Conservation (phyloP, 2,888 invertebrate genomes). For the Byasa hedistus region DNA sequence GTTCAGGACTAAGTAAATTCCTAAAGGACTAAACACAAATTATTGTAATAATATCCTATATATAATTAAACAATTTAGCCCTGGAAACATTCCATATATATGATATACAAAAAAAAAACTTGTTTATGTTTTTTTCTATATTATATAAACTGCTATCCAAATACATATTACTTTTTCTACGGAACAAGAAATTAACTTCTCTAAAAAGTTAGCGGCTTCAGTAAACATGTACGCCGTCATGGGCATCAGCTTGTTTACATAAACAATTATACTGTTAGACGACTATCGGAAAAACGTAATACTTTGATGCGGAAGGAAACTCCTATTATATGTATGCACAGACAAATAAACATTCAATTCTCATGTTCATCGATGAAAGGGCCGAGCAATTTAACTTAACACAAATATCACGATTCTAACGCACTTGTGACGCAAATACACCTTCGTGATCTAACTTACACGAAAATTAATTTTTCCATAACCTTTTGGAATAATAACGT, state of each 20-base stretch:
- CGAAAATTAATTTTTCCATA: neutral
- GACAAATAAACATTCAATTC: neutral
- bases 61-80: no score
- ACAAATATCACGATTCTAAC: conserved; percentile 7
- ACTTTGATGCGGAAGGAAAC: neutral
- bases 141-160: neutral
- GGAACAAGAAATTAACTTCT: neutral
- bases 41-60: no score
- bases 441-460: conserved; percentile 7
- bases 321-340: neutral
- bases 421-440: conserved; percentile 4
- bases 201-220: neutral
- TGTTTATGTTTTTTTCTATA: no score
- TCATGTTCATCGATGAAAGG: neutral
- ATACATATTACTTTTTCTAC: neutral
- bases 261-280: neutral
- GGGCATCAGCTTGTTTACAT: neutral
- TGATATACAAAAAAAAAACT: no score
- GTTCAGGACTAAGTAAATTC: no score
- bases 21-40: no score
- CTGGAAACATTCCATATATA: no score
- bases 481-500: neutral
- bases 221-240: neutral
- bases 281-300: neutral
- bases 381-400: neutral